Evolutionary conservation across 35 echinoderm and acorn worm species (phyloP), one percentile per base, ranked within the genome.

Genomic region (Acanthaster planci): DNA sequence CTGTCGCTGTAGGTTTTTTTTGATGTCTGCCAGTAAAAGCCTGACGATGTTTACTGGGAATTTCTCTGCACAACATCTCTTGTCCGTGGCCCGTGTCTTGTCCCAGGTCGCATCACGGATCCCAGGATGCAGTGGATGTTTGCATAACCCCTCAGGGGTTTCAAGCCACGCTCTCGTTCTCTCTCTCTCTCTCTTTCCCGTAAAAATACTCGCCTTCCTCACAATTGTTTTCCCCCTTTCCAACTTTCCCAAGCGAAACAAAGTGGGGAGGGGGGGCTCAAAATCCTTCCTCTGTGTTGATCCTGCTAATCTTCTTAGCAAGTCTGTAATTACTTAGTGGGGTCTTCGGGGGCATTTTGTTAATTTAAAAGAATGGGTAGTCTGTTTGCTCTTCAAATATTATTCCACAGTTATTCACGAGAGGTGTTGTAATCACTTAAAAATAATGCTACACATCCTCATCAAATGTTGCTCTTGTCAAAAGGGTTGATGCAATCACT

Each of bases 331-430:
- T 72, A 72, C 64, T 72, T 72, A 14, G 9, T 14, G 64, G 64
- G 64, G n/a, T 14, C 0, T 72, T 72, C 0, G 64, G 23, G 42
- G 64, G 64, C 64, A 72, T 72, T 72, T 72, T 72, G 64, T 72
- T 72, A 72, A 72, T 72, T 72, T 72, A 34, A 72, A 72, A 72
- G 64, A 26, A 72, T 72, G 64, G 23, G 26, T 26, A 72, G 64
- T 29, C 19, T 72, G 64, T 72, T 72, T 72, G 23, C 14, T 31
- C 64, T 72, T 72, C 34, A 26, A 72, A 72, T 72, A 72, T 72
- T 72, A 31, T 72, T 34, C 64, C 29, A 72, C 64, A 72, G 64
- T 72, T 72, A 72, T 68, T 30, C 34, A 26, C 23, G 17, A 22
- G 57, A 2, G 64, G 64, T 72, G 64, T 15, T 19, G 30, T 72